Evolutionary conservation across 2,113 vertebrate genomes (phyloP).

Genomic region (Probosciger aterrimus): DNA sequence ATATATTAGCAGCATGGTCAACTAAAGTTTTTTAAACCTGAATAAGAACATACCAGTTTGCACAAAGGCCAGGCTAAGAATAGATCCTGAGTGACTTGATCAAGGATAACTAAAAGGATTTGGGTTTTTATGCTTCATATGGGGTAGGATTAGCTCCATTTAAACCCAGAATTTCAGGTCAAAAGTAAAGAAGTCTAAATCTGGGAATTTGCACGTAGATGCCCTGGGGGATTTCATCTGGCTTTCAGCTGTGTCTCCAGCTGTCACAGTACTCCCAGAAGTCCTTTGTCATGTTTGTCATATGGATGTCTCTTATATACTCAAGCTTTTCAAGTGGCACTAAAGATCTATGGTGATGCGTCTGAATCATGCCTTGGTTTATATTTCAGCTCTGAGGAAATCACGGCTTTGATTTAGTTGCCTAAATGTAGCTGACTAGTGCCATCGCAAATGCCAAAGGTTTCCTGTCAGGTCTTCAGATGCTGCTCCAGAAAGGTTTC

Average conservation of each 20-base stretch:
- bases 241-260: background rate
- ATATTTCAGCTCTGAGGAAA: background rate
- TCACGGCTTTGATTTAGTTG: background rate
- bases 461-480: background rate
- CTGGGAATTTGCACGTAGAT: background rate
- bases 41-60: background rate
- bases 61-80: background rate
- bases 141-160: background rate
- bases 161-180: background rate
- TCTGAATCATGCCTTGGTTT: background rate
- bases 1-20: background rate
- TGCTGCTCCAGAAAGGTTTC: background rate
- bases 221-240: background rate
- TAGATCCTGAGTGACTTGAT: background rate
- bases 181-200: background rate
- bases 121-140: background rate
- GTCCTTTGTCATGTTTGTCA: background rate
- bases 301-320: rapidly evolving
- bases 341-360: background rate
- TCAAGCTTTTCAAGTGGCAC: background rate
- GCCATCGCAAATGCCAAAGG: background rate
- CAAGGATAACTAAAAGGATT: background rate
- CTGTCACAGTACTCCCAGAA: background rate
- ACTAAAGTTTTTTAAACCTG: background rate
- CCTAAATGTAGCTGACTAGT: background rate